A percentile compares a stretch with the other conserved stretches of the same genome.
Evolutionary conservation across 2,888 invertebrate species (phyloP).

Genomic region (Andrena minutula): DNA sequence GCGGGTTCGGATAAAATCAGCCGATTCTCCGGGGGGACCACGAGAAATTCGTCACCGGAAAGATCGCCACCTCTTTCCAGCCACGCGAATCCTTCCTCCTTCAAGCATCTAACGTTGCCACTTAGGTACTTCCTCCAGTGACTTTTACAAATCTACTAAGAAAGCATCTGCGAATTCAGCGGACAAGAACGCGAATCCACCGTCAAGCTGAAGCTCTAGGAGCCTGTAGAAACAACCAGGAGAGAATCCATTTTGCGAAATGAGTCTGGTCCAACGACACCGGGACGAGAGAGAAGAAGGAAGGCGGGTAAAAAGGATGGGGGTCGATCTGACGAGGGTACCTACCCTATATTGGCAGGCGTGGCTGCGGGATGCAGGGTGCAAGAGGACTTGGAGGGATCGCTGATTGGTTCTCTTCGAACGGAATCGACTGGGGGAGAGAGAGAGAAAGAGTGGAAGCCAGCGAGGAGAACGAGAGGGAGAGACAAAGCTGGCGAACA

Average conservation of each 20-base stretch:
- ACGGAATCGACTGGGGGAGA: slow-evolving; percentile 72
- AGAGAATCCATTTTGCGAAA: slow-evolving; percentile 82
- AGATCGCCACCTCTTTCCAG: background rate
- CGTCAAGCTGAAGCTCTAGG: no score
- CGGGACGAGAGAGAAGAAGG: slow-evolving; percentile 54
- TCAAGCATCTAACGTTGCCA: background rate
- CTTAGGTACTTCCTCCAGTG: background rate
- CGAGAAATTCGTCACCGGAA: background rate
- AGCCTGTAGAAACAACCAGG: slow-evolving; percentile 56
- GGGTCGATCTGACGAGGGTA: slow-evolving; percentile 83
- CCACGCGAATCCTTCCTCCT: background rate
- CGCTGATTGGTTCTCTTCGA: slow-evolving; percentile 83
- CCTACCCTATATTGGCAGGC: slow-evolving; percentile 84
- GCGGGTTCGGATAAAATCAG: slow-evolving; percentile 45
- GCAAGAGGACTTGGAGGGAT: slow-evolving; percentile 78
- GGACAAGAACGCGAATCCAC: background rate
- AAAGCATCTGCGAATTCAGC: no score
- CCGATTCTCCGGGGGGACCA: background rate
- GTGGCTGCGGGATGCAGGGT: slow-evolving; percentile 82
- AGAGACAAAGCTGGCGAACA: slow-evolving; percentile 44
- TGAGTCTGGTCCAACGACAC: slow-evolving; percentile 76
- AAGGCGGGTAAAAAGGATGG: slow-evolving; percentile 75
- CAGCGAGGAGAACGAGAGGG: slow-evolving; percentile 35
- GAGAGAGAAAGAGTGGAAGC: slow-evolving; percentile 40
- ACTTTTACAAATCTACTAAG: no score